Percentiles rank a stretch among this genome's conserved stretches.
phyloP scores from a whole-genome alignment of 2,888 invertebrate species.

The Elmis aenea region DNA sequence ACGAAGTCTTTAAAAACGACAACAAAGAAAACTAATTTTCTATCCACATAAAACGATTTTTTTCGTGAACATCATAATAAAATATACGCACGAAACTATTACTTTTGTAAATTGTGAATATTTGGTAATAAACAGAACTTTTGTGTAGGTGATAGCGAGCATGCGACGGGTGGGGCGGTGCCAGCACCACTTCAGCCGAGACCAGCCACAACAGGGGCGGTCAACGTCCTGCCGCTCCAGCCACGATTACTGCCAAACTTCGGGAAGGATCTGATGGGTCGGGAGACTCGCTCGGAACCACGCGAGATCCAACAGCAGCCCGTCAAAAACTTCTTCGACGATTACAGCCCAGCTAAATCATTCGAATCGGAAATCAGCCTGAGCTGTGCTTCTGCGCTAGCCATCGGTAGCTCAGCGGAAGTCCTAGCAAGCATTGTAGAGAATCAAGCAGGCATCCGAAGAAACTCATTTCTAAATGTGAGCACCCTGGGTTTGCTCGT shows the following conservation, averaged over 20 bases:
- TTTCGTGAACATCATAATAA: too few relatives aligned
- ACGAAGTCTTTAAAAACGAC: too few relatives aligned
- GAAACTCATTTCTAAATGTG: slow-evolving; percentile 31
- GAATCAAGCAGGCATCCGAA: slow-evolving; percentile 35
- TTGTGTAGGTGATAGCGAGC: slow-evolving; percentile 3
- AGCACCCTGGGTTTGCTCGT: slow-evolving; percentile 19
- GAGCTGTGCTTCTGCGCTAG: slow-evolving; percentile 38
- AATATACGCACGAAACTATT: too few relatives aligned
- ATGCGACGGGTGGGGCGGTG: slow-evolving; percentile 43
- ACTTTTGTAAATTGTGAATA: too few relatives aligned
- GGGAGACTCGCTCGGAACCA: slow-evolving; percentile 50
- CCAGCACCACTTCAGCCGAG: slow-evolving; percentile 64
- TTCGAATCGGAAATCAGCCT: slow-evolving; percentile 32
- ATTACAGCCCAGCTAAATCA: slow-evolving; percentile 20
- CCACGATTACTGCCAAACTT: slow-evolving; percentile 61
- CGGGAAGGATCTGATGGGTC: slow-evolving; percentile 49
- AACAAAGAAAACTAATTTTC: too few relatives aligned
- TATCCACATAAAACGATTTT: too few relatives aligned
- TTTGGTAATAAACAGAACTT: too few relatives aligned
- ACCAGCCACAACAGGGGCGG: slow-evolving; percentile 64
- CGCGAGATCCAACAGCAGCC: slow-evolving; percentile 38
- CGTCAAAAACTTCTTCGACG: slow-evolving; percentile 15
- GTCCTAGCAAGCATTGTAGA: slow-evolving; percentile 42
- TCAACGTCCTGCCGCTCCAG: slow-evolving; percentile 67
- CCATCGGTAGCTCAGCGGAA: slow-evolving; percentile 42